Evolutionary conservation across 1,140 invertebrate species (phyloP), one percentile per base, ranked within the genome.

Genomic region (Berghia stephanieae): DNA sequence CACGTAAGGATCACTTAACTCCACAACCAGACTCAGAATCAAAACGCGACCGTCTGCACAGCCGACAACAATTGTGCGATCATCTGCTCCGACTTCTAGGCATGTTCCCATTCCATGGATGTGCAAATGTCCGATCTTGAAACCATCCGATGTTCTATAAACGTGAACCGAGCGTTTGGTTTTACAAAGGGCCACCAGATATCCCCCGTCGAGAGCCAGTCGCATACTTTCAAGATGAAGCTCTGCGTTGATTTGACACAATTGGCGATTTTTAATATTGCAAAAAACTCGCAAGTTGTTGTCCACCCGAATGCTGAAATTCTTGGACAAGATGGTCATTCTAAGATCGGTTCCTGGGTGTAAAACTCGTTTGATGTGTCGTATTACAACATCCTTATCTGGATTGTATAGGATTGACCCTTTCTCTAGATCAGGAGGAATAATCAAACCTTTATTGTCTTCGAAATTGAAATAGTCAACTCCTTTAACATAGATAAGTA

Each of bases 41-140:
- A 88, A 78, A 0, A 88, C 78, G 13, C 86, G 78, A 0, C 86
- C 86, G 60, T 88, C 87, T 1, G 83, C 78, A 52, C 84, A 86
- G 5, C 86, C 85, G 3, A 88, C 83, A 31, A 81, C 79, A 52
- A 88, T 78, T 3, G 86, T 88, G 16, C 86, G 78, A n/a, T 86
- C 87, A 68, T 88, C 87, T n/a, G 78, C 78, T n/a, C 77, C 83
- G 4, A 87, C 82, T 16, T 78, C 63, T 3, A 88, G n/a, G 52
- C 81, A 82, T 0, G 80, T 79, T 16, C 82, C 87, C 24, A 71
- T 57, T 1, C 86, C 85, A 78, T 88, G 86, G 6, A 88, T 78
- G 63, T 83, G 81, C 24, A 86, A 27, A 24, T 36, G n/a, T 31
- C 44, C 76, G 34, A 82, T 78, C 1, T 79, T 46, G 8, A 72